Conservation (phyloP, 92 coral and sea anemone genomes). For the Pocillopora grandis region DNA sequence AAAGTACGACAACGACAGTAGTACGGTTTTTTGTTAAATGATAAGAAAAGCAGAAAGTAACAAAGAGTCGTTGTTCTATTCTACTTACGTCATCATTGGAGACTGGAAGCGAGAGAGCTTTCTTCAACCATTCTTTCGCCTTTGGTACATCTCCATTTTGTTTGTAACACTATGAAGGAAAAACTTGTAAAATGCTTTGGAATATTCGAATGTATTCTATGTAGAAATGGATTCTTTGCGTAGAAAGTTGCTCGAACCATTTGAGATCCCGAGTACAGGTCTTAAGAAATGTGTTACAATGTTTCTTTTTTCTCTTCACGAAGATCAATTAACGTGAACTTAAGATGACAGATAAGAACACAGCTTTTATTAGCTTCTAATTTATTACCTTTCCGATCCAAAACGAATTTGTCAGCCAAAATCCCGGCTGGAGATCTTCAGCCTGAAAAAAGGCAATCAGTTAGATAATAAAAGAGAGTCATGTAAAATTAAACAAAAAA, state of each 20-base stretch:
- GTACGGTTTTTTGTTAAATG: no score
- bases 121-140: slow-evolving; percentile 78
- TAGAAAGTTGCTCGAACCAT: no score
- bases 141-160: slow-evolving; percentile 54
- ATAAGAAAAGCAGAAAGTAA: not conserved
- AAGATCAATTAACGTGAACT: not conserved
- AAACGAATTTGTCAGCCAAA: slow-evolving; percentile 72
- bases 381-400: slow-evolving; percentile 83
- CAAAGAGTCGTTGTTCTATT: not conserved
- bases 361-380: not conserved
- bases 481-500: not conserved
- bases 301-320: no score
- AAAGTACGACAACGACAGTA: no score
- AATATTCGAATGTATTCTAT: not conserved
- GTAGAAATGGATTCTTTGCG: no score
- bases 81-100: slow-evolving; percentile 78
- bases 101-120: slow-evolving; percentile 59
- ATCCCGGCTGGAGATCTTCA: slow-evolving; percentile 81
- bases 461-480: not conserved
- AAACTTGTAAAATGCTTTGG: not conserved
- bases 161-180: slow-evolving; percentile 70
- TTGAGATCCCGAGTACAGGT: no score
- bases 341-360: no score
- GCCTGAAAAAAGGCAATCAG: slow-evolving; percentile 54
- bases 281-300: no score